Percentiles rank a stretch among this genome's conserved stretches.
Evolutionary conservation across 2,797 vertebrate species (phyloP).

Genomic region (Parotocinclus haroldoi): DNA sequence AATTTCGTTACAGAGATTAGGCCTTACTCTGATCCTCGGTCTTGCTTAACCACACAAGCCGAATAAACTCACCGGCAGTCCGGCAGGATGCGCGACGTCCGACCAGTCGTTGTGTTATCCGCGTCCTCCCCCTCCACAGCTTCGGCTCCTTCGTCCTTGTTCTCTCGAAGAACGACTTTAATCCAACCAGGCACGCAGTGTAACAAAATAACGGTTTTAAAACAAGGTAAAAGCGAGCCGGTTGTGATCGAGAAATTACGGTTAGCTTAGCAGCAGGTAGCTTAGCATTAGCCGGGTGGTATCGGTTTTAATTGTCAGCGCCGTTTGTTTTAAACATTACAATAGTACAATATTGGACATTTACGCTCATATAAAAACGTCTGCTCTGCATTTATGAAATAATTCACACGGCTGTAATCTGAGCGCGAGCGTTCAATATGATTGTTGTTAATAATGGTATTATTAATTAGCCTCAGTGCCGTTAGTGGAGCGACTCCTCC

Average conservation of each 20-base stretch:
- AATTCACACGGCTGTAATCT: no score
- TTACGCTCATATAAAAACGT: no score
- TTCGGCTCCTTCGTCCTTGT: slow-evolving; percentile 11
- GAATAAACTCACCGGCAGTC: slow-evolving; percentile 66
- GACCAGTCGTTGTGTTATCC: slow-evolving; percentile 58
- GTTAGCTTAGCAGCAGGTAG: slow-evolving; percentile 4
- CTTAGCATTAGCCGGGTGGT: slow-evolving; percentile 13
- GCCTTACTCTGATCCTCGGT: slow-evolving; percentile 48
- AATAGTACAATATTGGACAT: no score
- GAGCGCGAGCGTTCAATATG: no score
- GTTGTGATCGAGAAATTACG: neutral
- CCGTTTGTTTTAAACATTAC: no score
- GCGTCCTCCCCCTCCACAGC: slow-evolving; percentile 68
- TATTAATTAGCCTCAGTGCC: no score
- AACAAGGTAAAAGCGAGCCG: no score
- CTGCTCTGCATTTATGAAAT: no score
- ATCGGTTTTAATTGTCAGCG: no score
- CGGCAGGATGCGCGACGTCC: slow-evolving; percentile 64
- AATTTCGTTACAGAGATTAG: neutral
- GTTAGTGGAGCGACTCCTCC: neutral
- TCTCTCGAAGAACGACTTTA: neutral
- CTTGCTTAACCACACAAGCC: slow-evolving; percentile 40
- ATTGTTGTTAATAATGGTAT: no score
- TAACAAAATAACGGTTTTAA: no score
- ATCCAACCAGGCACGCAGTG: neutral